Evolutionary conservation across 2,797 vertebrate species (phyloP), one percentile per base, ranked within the genome.

Genomic region (Aselliscus stoliczkanus): DNA sequence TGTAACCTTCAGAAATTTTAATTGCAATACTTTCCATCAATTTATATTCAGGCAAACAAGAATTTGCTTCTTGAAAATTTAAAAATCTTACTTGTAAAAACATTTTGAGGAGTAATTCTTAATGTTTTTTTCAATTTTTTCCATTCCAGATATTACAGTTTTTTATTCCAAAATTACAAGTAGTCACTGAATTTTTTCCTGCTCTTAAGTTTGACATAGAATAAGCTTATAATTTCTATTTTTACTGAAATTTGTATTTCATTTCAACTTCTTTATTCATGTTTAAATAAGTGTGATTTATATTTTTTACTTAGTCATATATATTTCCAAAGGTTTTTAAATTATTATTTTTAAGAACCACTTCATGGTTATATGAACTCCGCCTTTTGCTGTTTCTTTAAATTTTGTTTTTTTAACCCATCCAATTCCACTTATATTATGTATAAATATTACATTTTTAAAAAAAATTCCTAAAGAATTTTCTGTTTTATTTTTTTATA

Each of bases 331-430:
- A 84, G 14, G 3, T 75, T 86, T 90, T 42, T 54, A 67, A 47
- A 58, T 70, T 50, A 52, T 47, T 90, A 81, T 50, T 95, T 95
- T 93, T 72, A 93, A 93, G 62, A 96, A 88, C 9, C 0, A 95
- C 2, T 1, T 90, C 17, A 83, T 88, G 6, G 2, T 84, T 72
- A 67, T 39, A 82, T 27, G 4, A 56, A 73, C 0, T n/a, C 29
- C 4, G 75, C 39, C 72, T 81, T 90, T 85, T 27, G 67, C 3
- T 65, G 67, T 39, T 82, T 77, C 44, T 80, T 94, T 44, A 92
- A 75, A 85, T 56, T 92, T 81, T 81, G 15, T 75, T 56, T 52
- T 79, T 79, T 44, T 56, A 20, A 87, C 2, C 27, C 23, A 86
- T 14, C 2, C 52, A 64, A 67, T 69, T 52, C 34, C 34, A n/a